Evolutionary conservation across 1,140 invertebrate genomes (phyloP).

Genomic region (Apis laboriosa): DNA sequence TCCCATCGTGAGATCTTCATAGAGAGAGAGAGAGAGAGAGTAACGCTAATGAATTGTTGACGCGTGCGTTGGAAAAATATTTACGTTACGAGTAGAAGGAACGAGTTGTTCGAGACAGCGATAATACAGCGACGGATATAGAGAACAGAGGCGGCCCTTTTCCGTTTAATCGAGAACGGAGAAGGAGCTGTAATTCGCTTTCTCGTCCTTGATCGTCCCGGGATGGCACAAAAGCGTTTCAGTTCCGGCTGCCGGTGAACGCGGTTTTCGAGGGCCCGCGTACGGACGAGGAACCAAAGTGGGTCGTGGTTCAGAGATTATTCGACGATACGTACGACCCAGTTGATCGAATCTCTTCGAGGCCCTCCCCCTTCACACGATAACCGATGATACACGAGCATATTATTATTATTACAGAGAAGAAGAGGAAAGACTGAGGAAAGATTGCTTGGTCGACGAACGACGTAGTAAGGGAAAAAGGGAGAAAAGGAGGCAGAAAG

Average conservation of each 20-base stretch:
- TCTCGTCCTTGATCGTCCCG: constrained; percentile 64
- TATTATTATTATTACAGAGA: too few relatives aligned
- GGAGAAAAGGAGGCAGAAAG: too few relatives aligned
- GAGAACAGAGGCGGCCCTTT: constrained; percentile 45
- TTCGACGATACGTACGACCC: constrained; percentile 37
- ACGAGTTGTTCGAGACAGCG: background rate
- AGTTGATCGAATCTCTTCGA: constrained; percentile 12
- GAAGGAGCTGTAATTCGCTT: constrained; percentile 60
- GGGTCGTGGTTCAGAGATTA: constrained; percentile 47
- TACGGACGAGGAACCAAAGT: constrained; percentile 46
- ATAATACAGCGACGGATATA: background rate
- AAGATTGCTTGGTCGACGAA: too few relatives aligned
- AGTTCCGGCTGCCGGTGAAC: constrained; percentile 65
- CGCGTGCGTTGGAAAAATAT: background rate
- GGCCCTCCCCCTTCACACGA: background rate
- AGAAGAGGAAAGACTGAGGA: too few relatives aligned
- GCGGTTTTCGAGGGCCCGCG: constrained; percentile 49
- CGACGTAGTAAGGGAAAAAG: too few relatives aligned
- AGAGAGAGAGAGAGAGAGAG: background rate
- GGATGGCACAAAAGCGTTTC: constrained; percentile 60
- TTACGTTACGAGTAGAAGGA: background rate
- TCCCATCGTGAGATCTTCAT: constrained; percentile 21
- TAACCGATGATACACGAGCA: background rate
- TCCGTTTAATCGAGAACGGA: constrained; percentile 39
- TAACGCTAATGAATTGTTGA: background rate